Base-by-base conservation (phyloP, 1,140 invertebrate genomes). In the Cydia amplana region DNA sequence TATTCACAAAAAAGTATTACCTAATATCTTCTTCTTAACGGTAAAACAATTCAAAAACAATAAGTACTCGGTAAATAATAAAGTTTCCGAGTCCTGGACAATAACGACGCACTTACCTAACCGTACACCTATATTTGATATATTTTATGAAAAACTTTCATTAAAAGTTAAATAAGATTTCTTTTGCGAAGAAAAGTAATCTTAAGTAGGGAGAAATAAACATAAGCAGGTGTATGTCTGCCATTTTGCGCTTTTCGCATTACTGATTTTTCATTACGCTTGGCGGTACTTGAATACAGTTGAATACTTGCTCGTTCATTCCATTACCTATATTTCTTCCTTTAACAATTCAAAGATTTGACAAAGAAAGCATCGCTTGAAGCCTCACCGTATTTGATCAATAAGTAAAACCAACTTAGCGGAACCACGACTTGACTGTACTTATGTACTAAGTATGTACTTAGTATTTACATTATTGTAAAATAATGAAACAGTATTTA, bases 121-220 rank as follows among this genome's bases (percentile, higher is more conserved):
- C 36, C n/a, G n/a, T n/a, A n/a, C n/a, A n/a, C n/a, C n/a, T n/a
- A n/a, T n/a, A n/a, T n/a, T n/a, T 70, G 10, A 18, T 70, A 40
- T 40, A 10, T 70, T 18, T 70, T 43, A 43, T 18, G 7, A 40
- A 14, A 70, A 70, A 70, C 65, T 43, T 70, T 70, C 36, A 70
- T 70, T 70, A 18, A 32, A 70, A 70, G 32, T 70, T 70, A 70
- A 70, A 70, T 36, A 70, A 70, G 65, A 43, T 70, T 40, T 70
- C 36, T 70, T 70, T 70, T 70, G 43, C 65, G 36, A 70, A 70
- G 36, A 70, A 70, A 70, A 70, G 65, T 70, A 70, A 70, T 70
- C 65, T 70, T 18, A 23, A 70, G 32, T 70, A 70, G 43, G 32
- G 32, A 43, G 32, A 70, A 70, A 70, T 36, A 70, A 36, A 28